A percentile compares a stretch with the other conserved stretches of the same genome.
Evolutionary conservation across 2,113 vertebrate genomes (phyloP).

Genomic region (Archocentrus centrarchus): DNA sequence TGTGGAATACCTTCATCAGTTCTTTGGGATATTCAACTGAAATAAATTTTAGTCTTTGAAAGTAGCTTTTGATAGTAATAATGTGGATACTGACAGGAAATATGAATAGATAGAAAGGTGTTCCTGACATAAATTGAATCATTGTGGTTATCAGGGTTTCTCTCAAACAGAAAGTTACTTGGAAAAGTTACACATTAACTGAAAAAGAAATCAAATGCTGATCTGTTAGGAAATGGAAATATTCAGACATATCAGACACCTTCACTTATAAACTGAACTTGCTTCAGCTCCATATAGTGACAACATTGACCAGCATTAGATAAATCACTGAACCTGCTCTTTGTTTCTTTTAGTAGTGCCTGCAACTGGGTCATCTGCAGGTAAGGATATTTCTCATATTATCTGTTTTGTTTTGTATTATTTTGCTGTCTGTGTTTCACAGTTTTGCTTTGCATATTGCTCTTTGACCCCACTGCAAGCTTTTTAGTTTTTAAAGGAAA

Average conservation of each 20-base stretch:
- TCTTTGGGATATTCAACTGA: neutral
- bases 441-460: neutral
- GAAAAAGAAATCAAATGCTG: neutral
- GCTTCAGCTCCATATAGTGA: neutral
- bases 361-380: fast-evolving
- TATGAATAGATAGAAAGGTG: neutral
- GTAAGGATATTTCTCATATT: neutral
- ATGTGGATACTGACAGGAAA: neutral
- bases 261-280: neutral
- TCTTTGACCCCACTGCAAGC: neutral
- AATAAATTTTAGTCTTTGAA: neutral
- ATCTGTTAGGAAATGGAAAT: neutral
- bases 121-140: neutral
- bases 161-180: neutral
- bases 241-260: neutral
- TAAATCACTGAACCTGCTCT: neutral
- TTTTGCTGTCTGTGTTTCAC: neutral
- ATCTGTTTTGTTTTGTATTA: neutral
- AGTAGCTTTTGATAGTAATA: fast-evolving
- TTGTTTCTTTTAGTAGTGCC: fast-evolving
- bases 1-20: neutral
- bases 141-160: neutral
- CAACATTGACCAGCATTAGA: fast-evolving
- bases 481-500: no score
- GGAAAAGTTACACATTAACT: neutral